Evolutionary conservation across 2,797 vertebrate genomes (phyloP).

Genomic region (Sphaeramia orbicularis): DNA sequence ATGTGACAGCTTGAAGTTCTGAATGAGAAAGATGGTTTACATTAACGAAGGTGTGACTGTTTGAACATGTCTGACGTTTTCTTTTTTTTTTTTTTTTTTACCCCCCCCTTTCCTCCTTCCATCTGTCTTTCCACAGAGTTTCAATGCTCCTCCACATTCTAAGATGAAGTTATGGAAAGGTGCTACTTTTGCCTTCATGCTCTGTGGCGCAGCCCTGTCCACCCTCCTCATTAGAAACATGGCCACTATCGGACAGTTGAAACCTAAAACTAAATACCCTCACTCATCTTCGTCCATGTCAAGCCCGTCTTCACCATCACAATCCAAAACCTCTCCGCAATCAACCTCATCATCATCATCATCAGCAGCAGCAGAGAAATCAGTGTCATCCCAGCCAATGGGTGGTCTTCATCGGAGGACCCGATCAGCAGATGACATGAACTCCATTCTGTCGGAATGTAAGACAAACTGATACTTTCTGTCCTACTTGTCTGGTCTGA

Average conservation of each 20-base stretch:
- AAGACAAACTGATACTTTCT: slow-evolving; percentile 79
- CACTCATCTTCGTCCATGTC: slow-evolving; percentile 48
- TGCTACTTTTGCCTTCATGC: slow-evolving; percentile 92
- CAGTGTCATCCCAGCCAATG: slow-evolving; percentile 33
- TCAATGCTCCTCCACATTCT: slow-evolving; percentile 93
- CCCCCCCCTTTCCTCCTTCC: no score
- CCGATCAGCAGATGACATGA: slow-evolving; percentile 86
- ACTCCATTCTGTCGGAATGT: slow-evolving; percentile 93
- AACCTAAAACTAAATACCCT: slow-evolving; percentile 56
- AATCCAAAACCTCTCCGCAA: slow-evolving; percentile 28
- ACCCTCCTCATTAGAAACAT: slow-evolving; percentile 91
- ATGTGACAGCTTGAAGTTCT: slow-evolving; percentile 22
- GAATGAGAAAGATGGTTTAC: slow-evolving; percentile 9
- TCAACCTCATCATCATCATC: slow-evolving; percentile 29
- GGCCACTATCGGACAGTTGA: slow-evolving; percentile 76
- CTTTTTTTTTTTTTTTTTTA: no score
- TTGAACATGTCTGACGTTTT: slow-evolving; percentile 50
- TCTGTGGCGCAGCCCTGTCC: slow-evolving; percentile 92
- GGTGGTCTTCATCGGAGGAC: slow-evolving; percentile 82
- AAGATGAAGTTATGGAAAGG: slow-evolving; percentile 99
- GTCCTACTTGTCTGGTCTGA: slow-evolving; percentile 22
- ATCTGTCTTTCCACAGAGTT: slow-evolving; percentile 83
- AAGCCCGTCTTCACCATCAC: slow-evolving; percentile 42
- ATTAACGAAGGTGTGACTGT: slow-evolving; percentile 30
- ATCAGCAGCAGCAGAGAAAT: slow-evolving; percentile 51